Conservation (phyloP, 2,888 invertebrate species). For the Pollenia angustigena region DNA sequence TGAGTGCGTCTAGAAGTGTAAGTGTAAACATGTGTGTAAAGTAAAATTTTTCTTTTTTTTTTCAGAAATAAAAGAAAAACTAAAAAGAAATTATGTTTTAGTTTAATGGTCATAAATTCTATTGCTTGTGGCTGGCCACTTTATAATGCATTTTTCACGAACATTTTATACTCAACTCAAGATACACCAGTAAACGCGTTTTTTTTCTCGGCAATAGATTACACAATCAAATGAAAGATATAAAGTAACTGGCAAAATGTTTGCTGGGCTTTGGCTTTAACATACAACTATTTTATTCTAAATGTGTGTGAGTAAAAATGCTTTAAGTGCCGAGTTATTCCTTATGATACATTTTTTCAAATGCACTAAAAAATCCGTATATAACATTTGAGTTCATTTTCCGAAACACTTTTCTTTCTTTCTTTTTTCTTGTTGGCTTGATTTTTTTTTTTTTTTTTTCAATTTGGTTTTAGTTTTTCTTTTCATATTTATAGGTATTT, state of each 20-base stretch:
- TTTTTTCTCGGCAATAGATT: background rate
- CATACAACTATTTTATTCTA: background rate
- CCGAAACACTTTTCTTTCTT: conserved; percentile 4
- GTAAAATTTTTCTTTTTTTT: background rate
- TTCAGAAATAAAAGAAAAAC: conserved; percentile 17
- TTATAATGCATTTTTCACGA: conserved; percentile 30
- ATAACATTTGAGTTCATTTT: conserved; percentile 39
- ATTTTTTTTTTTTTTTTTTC: conserved; percentile 20
- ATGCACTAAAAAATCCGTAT: conserved; percentile 19
- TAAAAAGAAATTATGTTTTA: conserved; percentile 64
- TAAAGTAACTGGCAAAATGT: background rate
- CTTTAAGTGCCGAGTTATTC: conserved; percentile 31
- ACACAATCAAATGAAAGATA: background rate
- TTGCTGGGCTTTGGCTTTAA: conserved; percentile 21
- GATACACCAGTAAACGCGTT: conserved; percentile 29
- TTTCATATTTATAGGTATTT: conserved; percentile 32
- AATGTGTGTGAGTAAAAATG: background rate
- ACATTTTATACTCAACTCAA: conserved; percentile 16
- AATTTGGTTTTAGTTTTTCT: conserved; percentile 21
- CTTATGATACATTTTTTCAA: conserved; percentile 42
- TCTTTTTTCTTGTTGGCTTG: background rate
- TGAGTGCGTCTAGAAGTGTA: background rate
- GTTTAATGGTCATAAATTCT: conserved; percentile 72
- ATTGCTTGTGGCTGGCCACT: conserved; percentile 64
- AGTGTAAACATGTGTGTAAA: conserved; percentile 24